Percentiles rank a stretch among this genome's conserved stretches.
Evolutionary conservation across 1,140 invertebrate genomes (phyloP).

Genomic region (silkworm (Bombyx mori)): DNA sequence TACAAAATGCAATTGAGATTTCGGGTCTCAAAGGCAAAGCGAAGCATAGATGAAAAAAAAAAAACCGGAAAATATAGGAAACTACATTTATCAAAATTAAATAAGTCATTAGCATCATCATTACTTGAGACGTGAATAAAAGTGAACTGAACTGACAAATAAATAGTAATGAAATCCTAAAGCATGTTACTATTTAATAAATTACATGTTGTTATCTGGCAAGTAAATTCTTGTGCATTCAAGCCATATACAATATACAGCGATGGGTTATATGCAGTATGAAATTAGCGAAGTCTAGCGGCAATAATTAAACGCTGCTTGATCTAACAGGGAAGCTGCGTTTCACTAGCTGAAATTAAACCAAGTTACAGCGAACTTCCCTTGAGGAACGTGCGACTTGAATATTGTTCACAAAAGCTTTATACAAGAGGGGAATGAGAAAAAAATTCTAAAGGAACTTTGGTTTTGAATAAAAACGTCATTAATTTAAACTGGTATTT

Average conservation of each 20-base stretch:
- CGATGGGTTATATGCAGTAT: conserved; percentile 32
- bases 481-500: neutral
- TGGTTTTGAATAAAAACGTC: neutral
- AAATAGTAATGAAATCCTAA: neutral
- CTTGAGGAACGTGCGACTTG: neutral
- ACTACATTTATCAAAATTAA: neutral
- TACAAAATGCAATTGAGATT: no score
- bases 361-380: conserved; percentile 22
- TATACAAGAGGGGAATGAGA: neutral
- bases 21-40: no score
- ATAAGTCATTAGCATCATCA: neutral
- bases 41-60: no score
- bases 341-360: conserved; percentile 46
- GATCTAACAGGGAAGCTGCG: conserved; percentile 29
- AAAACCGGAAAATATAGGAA: no score
- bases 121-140: neutral
- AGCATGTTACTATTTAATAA: neutral
- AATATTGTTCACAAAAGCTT: neutral
- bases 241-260: conserved; percentile 29
- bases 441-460: neutral
- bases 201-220: neutral
- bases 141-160: neutral
- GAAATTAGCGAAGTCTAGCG: conserved; percentile 50
- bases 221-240: neutral
- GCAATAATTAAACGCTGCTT: conserved; percentile 50